phyloP scores from a whole-genome alignment of 2,797 vertebrate species.

The Pangasius mekongensis region DNA sequence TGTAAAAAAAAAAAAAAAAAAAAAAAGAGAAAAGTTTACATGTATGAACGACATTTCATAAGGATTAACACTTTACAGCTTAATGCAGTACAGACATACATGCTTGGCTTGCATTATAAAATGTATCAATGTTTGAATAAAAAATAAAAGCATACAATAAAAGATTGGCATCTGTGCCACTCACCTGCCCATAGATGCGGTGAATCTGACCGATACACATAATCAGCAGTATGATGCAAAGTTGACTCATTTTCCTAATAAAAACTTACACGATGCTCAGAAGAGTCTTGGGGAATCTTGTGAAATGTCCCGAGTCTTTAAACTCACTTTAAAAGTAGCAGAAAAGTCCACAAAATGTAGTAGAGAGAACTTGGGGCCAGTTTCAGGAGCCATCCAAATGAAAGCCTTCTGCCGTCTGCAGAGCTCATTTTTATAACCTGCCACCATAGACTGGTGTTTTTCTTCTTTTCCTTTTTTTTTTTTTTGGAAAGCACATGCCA shows the following conservation, averaged over 20 bases:
- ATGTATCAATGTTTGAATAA: not conserved
- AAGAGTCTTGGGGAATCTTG: not conserved
- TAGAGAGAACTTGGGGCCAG: conserved; percentile 19
- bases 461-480: conserved; percentile 60
- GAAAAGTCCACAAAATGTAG: conserved; percentile 21
- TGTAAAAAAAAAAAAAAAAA: not conserved
- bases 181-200: conserved; percentile 73
- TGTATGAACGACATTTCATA: not conserved
- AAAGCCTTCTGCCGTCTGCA: conserved; percentile 57
- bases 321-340: not conserved
- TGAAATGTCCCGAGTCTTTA: not conserved
- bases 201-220: conserved; percentile 66
- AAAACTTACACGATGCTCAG: not conserved
- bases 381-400: conserved; percentile 40
- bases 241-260: conserved; percentile 68
- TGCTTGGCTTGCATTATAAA: not conserved
- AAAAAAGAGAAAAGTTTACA: not conserved
- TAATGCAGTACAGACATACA: not conserved
- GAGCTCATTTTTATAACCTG: conserved; percentile 53
- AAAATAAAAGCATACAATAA: not conserved
- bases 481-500: conserved; percentile 62
- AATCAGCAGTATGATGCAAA: conserved; percentile 60
- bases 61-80: not conserved
- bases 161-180: conserved; percentile 42
- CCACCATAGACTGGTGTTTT: conserved; percentile 41